phyloP scores from a whole-genome alignment of 37 sponge, comb jelly and placozoan species.

The Mnemiopsis leidyi region DNA sequence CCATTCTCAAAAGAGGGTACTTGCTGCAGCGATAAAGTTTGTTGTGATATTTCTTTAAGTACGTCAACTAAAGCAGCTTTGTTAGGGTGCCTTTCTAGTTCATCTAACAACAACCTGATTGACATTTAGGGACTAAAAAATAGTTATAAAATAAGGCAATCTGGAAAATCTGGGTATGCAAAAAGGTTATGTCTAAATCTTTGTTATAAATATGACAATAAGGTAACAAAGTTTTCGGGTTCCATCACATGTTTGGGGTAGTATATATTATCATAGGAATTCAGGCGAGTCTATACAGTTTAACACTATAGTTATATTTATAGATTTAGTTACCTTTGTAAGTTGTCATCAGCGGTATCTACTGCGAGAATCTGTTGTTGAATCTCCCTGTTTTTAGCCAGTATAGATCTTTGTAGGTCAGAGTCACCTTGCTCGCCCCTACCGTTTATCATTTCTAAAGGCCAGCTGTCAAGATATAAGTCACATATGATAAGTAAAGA shows the following conservation, averaged over 20 bases:
- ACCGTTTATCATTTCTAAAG: not conserved
- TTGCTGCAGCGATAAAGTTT: conserved; percentile 9
- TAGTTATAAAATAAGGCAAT: too few relatives aligned
- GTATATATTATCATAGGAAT: too few relatives aligned
- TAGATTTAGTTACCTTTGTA: conserved; percentile 15
- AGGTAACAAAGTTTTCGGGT: too few relatives aligned
- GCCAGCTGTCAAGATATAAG: too few relatives aligned
- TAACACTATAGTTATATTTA: not conserved
- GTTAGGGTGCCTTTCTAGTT: not conserved
- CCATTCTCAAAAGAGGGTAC: conserved; percentile 18
- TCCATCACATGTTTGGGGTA: too few relatives aligned
- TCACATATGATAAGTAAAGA: too few relatives aligned
- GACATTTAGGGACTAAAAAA: too few relatives aligned
- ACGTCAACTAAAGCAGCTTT: conserved; percentile 4
- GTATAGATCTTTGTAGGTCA: not conserved
- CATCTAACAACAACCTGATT: conserved; percentile 43
- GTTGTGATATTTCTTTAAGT: conserved; percentile 20
- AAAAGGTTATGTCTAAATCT: too few relatives aligned
- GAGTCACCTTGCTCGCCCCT: not conserved
- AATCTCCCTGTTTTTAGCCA: conserved; percentile 29
- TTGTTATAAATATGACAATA: too few relatives aligned
- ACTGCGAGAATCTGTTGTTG: conserved; percentile 46
- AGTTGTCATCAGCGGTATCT: conserved; percentile 8
- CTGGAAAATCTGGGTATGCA: too few relatives aligned
- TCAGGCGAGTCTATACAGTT: too few relatives aligned